Evolutionary conservation across 2,888 invertebrate genomes (phyloP).

Genomic region (Xylophagus ater): DNA sequence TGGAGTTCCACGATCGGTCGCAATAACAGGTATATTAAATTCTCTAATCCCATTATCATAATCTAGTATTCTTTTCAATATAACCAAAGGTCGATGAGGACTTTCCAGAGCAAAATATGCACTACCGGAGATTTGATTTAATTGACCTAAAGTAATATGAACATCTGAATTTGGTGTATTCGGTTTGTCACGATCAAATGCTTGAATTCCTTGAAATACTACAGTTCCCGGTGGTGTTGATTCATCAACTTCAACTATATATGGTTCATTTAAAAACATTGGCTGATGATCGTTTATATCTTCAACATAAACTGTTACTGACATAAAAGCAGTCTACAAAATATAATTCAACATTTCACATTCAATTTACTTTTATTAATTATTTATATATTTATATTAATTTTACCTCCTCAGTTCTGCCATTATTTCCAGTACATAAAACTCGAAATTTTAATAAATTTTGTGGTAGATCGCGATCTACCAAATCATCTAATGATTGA

Average conservation of each 20-base stretch:
- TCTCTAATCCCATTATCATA: constrained; percentile 70
- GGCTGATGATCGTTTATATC: constrained; percentile 80
- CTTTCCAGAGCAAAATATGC: constrained; percentile 61
- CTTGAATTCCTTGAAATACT: constrained; percentile 68
- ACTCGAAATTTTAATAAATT: constrained; percentile 74
- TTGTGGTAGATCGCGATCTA: constrained; percentile 68
- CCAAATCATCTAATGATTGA: constrained; percentile 65
- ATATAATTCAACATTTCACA: not conserved
- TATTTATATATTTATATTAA: not conserved
- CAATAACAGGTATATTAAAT: constrained; percentile 61
- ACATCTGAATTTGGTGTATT: constrained; percentile 82
- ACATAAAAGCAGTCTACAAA: constrained; percentile 65
- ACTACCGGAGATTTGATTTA: constrained; percentile 29
- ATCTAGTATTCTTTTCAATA: constrained; percentile 62
- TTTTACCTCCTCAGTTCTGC: constrained; percentile 33
- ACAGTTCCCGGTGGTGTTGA: constrained; percentile 65
- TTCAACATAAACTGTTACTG: constrained; percentile 79
- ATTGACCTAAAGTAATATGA: constrained; percentile 66
- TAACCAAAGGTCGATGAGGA: constrained; percentile 64
- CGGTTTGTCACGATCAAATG: constrained; percentile 74
- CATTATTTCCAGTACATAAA: constrained; percentile 45
- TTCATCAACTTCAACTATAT: constrained; percentile 68
- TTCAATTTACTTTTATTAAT: not conserved
- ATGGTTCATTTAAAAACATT: constrained; percentile 65
- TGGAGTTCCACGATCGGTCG: constrained; percentile 74